These are phyloP conservation scores for Allolobophora icterica DNA, from an alignment of 2,888 invertebrate species.

Conservation along the genomic window DNA sequence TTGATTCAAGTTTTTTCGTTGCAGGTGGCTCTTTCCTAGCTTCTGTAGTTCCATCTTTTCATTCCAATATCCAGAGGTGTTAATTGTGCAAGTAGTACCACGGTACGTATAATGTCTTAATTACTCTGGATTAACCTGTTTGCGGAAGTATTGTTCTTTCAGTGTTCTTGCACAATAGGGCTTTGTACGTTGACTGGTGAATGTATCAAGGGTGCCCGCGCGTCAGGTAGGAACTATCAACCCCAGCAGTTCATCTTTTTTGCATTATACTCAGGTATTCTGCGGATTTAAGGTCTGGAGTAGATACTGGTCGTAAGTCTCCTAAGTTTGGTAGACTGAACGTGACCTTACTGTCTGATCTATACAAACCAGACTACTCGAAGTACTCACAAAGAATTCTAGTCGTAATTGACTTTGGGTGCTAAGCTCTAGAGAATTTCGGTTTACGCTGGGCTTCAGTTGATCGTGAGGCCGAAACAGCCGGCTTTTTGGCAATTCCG, in stretches of 20 bases:
- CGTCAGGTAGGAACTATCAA: no score
- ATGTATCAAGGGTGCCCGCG: no score
- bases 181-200: no score
- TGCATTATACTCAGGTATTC: no score
- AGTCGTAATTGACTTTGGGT: neutral
- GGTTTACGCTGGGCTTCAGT: neutral
- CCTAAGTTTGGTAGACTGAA: neutral
- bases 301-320: neutral
- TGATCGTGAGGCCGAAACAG: neutral
- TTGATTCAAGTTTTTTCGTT: no score
- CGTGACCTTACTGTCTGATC: neutral
- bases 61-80: neutral
- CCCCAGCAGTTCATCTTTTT: no score
- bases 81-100: neutral
- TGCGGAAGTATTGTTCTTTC: neutral
- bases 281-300: no score
- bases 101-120: neutral
- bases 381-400: neutral
- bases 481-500: neutral
- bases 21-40: neutral
- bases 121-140: neutral
- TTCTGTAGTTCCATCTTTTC: neutral
- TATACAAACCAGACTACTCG: neutral
- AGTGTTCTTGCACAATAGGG: neutral
- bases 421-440: neutral